Evolutionary conservation across 2,797 vertebrate species (phyloP), one percentile per base, ranked within the genome.

Genomic region (Ctenopoma multispine): DNA sequence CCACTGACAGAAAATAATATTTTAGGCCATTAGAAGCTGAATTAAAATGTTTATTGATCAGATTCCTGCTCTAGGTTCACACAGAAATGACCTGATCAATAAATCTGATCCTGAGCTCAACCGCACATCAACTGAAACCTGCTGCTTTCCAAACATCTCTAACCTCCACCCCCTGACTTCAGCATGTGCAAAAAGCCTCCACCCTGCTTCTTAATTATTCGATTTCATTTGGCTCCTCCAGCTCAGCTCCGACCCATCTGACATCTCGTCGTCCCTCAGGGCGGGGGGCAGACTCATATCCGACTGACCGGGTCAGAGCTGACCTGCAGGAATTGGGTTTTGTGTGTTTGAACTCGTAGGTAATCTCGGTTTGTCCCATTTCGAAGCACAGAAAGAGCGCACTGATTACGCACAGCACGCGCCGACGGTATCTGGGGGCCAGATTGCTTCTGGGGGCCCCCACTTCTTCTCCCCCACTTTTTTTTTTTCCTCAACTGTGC

Each of bases 361-460:
- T 90, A 87, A 88, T 89, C 88, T 87, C 56, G 59, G 50, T 83
- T 82, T 89, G 89, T 29, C 86, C 89, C 85, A 85, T 90, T 92
- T 90, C 80, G 69, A 75, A 74, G 81, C 61, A 21, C 65, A 69
- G 72, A 82, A 81, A 73, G 58, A 62, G 86, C 75, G 63, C 83
- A 36, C 85, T 91, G 88, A 87, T 80, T 77, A 90, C 86, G 78
- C 72, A 75, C 92, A 93, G 93, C 95, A 95, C 93, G 94, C 93
- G 85, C 72, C 81, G 77, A 63, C 82, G 72, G 88, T 89, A 90
- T 92, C 89, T 87, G 82, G 79, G 84, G 83, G 90, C 89, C 94
- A 94, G 93, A 95, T 94, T 94, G 93, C 91, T 90, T 88, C 82
- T 91, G 88, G 82, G 34, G 79, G 82, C n/a, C 78, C 77, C 57